phyloP scores from a whole-genome alignment of 2,113 vertebrate genomes.

The Dryoscopus gambensis region DNA sequence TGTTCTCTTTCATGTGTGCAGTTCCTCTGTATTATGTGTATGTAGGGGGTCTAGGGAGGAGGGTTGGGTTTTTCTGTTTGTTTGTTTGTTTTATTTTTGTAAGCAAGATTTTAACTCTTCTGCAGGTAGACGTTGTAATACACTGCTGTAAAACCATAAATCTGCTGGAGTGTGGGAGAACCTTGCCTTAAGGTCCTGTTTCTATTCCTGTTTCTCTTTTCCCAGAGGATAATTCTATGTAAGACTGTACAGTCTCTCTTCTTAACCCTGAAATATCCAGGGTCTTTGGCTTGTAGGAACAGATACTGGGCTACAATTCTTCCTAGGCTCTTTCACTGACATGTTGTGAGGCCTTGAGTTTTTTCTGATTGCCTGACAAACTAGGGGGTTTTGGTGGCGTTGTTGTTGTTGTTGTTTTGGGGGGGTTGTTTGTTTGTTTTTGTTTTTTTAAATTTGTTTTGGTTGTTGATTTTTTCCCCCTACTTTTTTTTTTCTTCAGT shows the following conservation, averaged over 20 bases:
- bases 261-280: background rate
- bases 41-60: background rate
- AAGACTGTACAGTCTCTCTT: background rate
- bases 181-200: background rate
- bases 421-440: no score
- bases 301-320: background rate
- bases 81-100: background rate
- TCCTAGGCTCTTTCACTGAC: background rate
- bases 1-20: background rate
- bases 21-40: background rate
- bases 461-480: background rate
- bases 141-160: background rate
- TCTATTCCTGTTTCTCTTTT: slow-evolving; percentile 33
- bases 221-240: background rate
- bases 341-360: background rate
- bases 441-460: background rate
- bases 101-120: background rate
- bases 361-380: background rate
- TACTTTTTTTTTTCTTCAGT: background rate
- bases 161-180: background rate
- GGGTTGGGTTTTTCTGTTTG: background rate
- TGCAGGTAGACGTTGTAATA: background rate
- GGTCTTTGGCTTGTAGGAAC: background rate
- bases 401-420: no score
- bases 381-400: background rate